Conservation (phyloP, 2,888 invertebrate species). For the Megastigmus dorsalis region DNA sequence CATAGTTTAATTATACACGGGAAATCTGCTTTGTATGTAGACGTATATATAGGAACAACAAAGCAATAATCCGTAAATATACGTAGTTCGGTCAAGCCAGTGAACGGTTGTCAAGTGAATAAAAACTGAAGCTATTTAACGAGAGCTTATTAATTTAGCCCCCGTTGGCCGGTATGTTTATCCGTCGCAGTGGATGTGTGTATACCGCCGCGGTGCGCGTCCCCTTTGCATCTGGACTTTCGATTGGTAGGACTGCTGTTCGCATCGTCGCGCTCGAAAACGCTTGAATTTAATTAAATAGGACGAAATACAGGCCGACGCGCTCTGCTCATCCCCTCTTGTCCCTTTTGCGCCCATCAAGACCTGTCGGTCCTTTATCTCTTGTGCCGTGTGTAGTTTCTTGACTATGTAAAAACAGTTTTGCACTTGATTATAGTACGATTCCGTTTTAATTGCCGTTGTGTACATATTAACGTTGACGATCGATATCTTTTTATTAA, state of each 20-base stretch:
- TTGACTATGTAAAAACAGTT: too few species aligned
- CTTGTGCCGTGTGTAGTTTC: too few species aligned
- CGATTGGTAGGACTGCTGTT: slow-evolving; percentile 48
- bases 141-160: slow-evolving; percentile 44
- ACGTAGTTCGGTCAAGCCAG: background rate
- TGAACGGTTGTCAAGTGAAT: background rate
- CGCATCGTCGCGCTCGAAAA: slow-evolving; percentile 63
- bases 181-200: slow-evolving; percentile 29
- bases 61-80: background rate
- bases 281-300: slow-evolving; percentile 73
- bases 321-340: too few species aligned
- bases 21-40: too few species aligned
- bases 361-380: slow-evolving; percentile 21
- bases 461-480: too few species aligned
- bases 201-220: slow-evolving; percentile 38
- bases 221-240: slow-evolving; percentile 36
- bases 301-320: slow-evolving; percentile 49
- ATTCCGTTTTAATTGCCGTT: too few species aligned
- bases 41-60: background rate
- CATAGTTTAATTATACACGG: too few species aligned
- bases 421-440: too few species aligned
- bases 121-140: slow-evolving; percentile 4
- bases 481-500: too few species aligned
- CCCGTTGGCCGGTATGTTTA: slow-evolving; percentile 6
- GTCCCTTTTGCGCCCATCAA: slow-evolving; percentile 13